These are phyloP conservation scores for Acleris sparsana DNA, from an alignment of 2,888 invertebrate species.

Conservation along the genomic window DNA sequence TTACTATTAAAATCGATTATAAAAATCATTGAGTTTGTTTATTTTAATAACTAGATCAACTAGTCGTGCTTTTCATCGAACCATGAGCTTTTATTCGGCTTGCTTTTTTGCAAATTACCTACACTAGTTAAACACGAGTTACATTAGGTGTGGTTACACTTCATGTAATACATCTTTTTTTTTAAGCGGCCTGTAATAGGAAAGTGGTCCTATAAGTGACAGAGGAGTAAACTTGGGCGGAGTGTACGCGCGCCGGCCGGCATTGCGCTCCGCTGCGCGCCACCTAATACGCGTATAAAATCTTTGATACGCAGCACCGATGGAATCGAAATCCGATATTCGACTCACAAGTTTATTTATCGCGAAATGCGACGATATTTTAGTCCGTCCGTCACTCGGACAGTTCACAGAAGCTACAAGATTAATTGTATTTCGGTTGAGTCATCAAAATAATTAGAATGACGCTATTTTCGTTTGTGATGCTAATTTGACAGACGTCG, in stretches of 20 bases:
- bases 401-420: slow-evolving; percentile 82
- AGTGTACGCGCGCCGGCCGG: slow-evolving; percentile 46
- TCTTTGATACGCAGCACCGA: slow-evolving; percentile 82
- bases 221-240: slow-evolving; percentile 1
- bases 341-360: slow-evolving; percentile 78
- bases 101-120: too few relatives aligned
- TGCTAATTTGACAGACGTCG: slow-evolving; percentile 84
- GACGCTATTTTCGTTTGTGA: slow-evolving; percentile 82
- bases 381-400: slow-evolving; percentile 80
- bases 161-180: too few relatives aligned
- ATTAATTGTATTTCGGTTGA: slow-evolving; percentile 84
- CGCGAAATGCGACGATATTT: slow-evolving; percentile 82
- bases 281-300: slow-evolving; percentile 68
- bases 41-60: too few relatives aligned
- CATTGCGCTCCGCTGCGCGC: slow-evolving; percentile 65
- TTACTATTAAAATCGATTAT: too few relatives aligned
- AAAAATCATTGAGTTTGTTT: too few relatives aligned
- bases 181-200: not conserved
- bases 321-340: slow-evolving; percentile 83
- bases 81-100: too few relatives aligned
- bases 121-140: too few relatives aligned
- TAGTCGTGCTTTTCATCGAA: too few relatives aligned
- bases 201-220: not conserved
- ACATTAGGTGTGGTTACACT: too few relatives aligned
- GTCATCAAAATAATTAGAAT: slow-evolving; percentile 84